Percentiles rank a stretch among this genome's conserved stretches.
Evolutionary conservation across 1,140 invertebrate genomes (phyloP).

Genomic region (Cyphomyrmex costatus): DNA sequence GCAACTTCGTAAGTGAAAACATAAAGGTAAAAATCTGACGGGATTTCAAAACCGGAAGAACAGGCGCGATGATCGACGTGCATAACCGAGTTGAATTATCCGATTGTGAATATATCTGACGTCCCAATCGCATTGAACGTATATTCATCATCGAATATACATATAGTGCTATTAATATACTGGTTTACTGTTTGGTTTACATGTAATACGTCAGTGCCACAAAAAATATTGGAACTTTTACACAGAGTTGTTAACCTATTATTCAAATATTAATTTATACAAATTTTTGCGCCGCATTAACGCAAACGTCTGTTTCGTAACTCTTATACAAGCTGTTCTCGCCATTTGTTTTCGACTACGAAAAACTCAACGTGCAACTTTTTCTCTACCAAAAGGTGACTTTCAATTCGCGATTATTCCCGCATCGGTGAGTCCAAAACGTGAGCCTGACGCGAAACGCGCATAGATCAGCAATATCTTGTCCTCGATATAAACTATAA

Average conservation of each 20-base stretch:
- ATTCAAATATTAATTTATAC: conserved; percentile 28
- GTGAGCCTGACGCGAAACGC: background rate
- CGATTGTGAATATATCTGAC: background rate
- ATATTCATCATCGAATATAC: background rate
- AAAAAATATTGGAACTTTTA: background rate
- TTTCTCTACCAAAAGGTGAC: background rate
- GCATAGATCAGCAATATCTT: conserved; percentile 64
- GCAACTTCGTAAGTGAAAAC: background rate
- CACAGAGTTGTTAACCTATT: background rate
- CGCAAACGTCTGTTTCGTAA: background rate
- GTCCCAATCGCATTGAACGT: background rate
- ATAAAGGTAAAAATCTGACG: background rate
- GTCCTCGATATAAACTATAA: conserved; percentile 63
- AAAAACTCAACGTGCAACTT: conserved; percentile 17
- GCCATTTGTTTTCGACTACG: background rate
- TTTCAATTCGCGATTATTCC: conserved; percentile 6
- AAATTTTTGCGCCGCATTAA: conserved; percentile 16
- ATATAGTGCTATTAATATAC: conserved; percentile 11
- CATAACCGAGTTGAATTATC: conserved; percentile 16
- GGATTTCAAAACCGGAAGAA: conserved; percentile 42
- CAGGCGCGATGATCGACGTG: conserved; percentile 11
- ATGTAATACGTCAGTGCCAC: background rate
- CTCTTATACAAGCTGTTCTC: background rate
- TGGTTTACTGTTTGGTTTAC: background rate
- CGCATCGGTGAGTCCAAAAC: background rate